phyloP scores from a whole-genome alignment of 2,888 invertebrate species.

The Hyles lineata region DNA sequence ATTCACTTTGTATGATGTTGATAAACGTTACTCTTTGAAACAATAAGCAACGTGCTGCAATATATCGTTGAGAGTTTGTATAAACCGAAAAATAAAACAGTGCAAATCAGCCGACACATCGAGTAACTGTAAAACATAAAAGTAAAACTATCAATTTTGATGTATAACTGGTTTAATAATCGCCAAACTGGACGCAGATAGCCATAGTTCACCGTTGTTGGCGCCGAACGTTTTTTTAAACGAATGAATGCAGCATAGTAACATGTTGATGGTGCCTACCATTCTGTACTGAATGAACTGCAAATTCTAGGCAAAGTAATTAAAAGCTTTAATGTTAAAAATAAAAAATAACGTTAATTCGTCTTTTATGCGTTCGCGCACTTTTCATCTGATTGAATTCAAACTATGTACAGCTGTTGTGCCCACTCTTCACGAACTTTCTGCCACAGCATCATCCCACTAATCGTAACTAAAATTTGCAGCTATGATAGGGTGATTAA shows the following conservation, averaged over 20 bases:
- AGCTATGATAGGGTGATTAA: too few species aligned
- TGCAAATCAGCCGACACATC: neutral
- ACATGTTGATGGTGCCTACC: neutral
- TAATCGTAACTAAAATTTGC: too few species aligned
- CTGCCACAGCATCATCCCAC: too few species aligned
- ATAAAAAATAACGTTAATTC: neutral
- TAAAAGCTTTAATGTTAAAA: neutral
- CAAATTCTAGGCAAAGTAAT: neutral
- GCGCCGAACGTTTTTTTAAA: neutral
- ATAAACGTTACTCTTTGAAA: neutral
- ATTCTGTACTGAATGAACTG: neutral
- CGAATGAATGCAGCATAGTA: neutral
- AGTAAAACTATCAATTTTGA: slow-evolving; percentile 15
- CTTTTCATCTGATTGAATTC: too few species aligned
- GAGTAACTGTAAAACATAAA: slow-evolving; percentile 9
- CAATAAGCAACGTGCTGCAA: neutral
- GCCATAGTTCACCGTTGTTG: slow-evolving; percentile 5
- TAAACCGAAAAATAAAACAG: neutral
- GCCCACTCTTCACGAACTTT: too few species aligned
- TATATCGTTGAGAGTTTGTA: neutral
- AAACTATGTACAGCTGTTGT: too few species aligned
- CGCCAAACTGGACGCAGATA: slow-evolving; percentile 4
- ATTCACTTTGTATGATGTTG: neutral
- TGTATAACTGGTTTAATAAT: slow-evolving; percentile 23
- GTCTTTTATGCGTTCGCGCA: too few species aligned